phyloP scores from a whole-genome alignment of 2,113 vertebrate species.

The Mungos mungo region DNA sequence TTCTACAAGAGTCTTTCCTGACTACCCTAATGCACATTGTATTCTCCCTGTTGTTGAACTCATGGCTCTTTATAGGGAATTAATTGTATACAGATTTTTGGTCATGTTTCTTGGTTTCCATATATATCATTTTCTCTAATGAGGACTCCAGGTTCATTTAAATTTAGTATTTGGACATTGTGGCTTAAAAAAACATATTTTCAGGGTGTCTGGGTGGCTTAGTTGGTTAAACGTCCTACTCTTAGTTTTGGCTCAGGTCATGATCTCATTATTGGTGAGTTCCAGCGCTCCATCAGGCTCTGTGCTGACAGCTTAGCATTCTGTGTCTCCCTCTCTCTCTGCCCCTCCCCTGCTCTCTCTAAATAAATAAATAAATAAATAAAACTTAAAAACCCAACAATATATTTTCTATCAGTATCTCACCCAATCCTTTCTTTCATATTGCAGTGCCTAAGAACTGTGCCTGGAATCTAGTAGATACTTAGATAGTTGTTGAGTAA shows the following conservation, averaged over 20 bases:
- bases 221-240: no score
- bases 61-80: neutral
- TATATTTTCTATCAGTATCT: neutral
- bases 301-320: no score
- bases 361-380: no score
- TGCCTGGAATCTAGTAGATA: neutral
- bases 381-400: neutral
- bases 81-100: neutral
- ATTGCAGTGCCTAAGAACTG: neutral
- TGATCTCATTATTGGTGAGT: no score
- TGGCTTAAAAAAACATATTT: neutral
- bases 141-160: neutral
- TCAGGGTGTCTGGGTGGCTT: neutral
- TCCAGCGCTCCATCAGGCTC: no score
- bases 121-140: neutral
- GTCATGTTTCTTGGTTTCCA: neutral
- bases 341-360: no score
- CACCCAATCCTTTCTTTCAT: neutral
- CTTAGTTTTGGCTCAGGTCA: no score
- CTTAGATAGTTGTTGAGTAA: constrained; percentile 16
- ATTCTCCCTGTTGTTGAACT: neutral
- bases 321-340: no score
- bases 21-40: neutral
- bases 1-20: neutral
- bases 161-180: neutral